Conservation (phyloP, 2,888 invertebrate genomes). For the Lucinisca nassula region DNA sequence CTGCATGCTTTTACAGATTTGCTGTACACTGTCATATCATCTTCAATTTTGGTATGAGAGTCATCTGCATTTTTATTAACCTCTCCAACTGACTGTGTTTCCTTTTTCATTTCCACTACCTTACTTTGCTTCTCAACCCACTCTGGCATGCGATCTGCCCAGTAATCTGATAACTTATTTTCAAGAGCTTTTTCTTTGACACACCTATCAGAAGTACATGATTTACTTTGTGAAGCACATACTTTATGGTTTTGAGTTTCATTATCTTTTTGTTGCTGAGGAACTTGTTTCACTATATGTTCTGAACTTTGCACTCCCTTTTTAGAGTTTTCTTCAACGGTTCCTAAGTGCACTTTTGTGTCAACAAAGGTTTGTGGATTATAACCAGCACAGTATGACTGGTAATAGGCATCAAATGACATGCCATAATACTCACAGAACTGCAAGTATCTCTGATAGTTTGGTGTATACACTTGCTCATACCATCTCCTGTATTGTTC, state of each 20-base stretch:
- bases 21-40: too few relatives aligned
- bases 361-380: too few relatives aligned
- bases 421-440: neutral
- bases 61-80: too few relatives aligned
- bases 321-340: too few relatives aligned
- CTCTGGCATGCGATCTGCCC: slow-evolving; percentile 40
- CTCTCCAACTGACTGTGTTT: too few relatives aligned
- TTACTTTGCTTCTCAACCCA: slow-evolving; percentile 37
- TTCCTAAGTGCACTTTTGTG: too few relatives aligned
- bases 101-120: neutral
- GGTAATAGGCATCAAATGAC: neutral
- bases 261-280: neutral
- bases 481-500: slow-evolving; percentile 13
- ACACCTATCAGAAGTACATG: neutral
- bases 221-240: neutral
- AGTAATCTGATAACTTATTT: slow-evolving; percentile 26
- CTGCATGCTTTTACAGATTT: too few relatives aligned
- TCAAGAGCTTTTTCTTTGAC: neutral
- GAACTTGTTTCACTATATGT: too few relatives aligned
- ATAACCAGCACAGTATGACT: neutral
- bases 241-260: neutral
- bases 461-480: neutral
- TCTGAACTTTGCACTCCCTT: too few relatives aligned
- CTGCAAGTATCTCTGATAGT: neutral
- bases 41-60: too few relatives aligned